phyloP scores from a whole-genome alignment of 2,797 vertebrate species.

The Sciaenops ocellatus region DNA sequence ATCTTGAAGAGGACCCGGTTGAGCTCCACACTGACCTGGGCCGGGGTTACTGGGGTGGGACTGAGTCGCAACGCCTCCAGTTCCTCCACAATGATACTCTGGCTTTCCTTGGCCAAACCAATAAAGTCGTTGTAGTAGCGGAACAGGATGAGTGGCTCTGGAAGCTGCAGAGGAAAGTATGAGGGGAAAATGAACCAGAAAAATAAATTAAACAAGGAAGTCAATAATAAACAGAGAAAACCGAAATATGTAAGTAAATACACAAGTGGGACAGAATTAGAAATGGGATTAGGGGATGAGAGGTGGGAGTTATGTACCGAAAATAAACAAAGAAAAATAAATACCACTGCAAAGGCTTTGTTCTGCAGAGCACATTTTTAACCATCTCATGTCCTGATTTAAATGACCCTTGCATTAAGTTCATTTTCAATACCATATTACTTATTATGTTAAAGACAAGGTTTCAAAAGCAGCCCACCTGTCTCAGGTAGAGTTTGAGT shows the following conservation, averaged over 20 bases:
- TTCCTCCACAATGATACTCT: constrained; percentile 89
- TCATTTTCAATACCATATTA: background rate
- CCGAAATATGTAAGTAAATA: constrained; percentile 53
- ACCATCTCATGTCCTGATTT: background rate
- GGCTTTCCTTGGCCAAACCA: constrained; percentile 94
- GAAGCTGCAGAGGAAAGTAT: constrained; percentile 85
- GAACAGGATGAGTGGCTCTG: constrained; percentile 96
- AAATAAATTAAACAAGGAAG: constrained; percentile 54
- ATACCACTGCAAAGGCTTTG: constrained; percentile 10
- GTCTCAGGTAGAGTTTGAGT: constrained; percentile 97
- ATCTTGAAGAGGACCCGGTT: constrained; percentile 94
- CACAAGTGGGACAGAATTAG: constrained; percentile 47
- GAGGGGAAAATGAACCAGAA: background rate
- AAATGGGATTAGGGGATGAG: constrained; percentile 27
- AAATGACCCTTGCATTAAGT: background rate
- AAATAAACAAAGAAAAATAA: constrained; percentile 57
- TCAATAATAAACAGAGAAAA: constrained; percentile 48
- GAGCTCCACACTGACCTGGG: constrained; percentile 83
- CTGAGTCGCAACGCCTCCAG: constrained; percentile 80
- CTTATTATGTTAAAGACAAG: background rate
- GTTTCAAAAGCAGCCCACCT: constrained; percentile 83
- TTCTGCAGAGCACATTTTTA: constrained; percentile 3
- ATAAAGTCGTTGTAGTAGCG: constrained; percentile 96
- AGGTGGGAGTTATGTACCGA: constrained; percentile 7
- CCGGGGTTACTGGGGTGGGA: constrained; percentile 70